These are phyloP conservation scores for Drosophila biarmipes DNA, from an alignment of 1,140 invertebrate genomes.

Conservation along the genomic window DNA sequence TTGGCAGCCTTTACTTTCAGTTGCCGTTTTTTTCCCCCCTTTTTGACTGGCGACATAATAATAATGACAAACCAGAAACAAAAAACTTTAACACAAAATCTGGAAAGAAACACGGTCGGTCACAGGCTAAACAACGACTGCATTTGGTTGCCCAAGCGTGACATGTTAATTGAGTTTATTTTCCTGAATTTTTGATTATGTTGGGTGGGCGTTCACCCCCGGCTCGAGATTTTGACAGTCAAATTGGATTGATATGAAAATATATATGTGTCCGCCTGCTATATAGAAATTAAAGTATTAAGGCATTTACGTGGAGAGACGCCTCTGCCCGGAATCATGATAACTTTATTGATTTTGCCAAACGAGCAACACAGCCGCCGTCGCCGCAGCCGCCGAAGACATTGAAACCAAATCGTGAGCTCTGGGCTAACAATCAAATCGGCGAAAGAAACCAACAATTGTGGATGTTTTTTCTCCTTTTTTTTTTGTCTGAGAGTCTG, in stretches of 20 bases:
- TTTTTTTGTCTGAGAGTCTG: constrained; percentile 57
- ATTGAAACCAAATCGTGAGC: constrained; percentile 77
- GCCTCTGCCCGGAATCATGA: constrained; percentile 69
- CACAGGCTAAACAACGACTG: constrained; percentile 24
- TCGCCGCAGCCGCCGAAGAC: constrained; percentile 41
- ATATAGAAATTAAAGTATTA: constrained; percentile 63
- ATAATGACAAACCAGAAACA: constrained; percentile 68
- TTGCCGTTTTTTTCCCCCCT: constrained; percentile 64
- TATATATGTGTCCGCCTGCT: constrained; percentile 5
- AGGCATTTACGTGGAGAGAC: constrained; percentile 41
- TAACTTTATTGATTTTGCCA: constrained; percentile 80
- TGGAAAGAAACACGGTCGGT: constrained; percentile 6
- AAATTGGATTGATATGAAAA: constrained; percentile 56
- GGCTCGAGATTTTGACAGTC: constrained; percentile 60
- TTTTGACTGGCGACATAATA: constrained; percentile 79
- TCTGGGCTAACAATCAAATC: constrained; percentile 66
- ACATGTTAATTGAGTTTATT: constrained; percentile 77
- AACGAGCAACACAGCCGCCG: constrained; percentile 39
- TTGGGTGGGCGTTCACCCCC: constrained; percentile 70
- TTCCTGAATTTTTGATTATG: constrained; percentile 52
- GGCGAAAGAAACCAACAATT: constrained; percentile 65
- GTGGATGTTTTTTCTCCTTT: constrained; percentile 21
- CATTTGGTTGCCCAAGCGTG: constrained; percentile 76
- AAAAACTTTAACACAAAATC: constrained; percentile 24
- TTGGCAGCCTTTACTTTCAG: constrained; percentile 71